Conservation (phyloP, 2,888 invertebrate species). For the Meandrusa payeni region DNA sequence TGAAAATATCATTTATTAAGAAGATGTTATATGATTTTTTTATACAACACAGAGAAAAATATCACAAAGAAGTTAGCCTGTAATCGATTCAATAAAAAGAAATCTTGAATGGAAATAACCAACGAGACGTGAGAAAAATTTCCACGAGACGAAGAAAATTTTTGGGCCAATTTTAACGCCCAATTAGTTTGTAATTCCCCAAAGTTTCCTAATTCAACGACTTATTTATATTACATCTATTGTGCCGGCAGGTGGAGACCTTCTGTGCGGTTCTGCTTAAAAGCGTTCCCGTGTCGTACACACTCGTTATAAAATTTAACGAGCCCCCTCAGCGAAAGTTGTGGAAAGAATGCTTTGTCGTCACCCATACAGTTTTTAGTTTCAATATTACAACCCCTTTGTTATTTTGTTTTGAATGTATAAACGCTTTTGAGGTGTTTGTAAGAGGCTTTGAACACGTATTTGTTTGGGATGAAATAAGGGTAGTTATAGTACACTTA, state of each 20-base stretch:
- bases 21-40: no score
- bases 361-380: constrained; percentile 17
- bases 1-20: no score
- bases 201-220: constrained; percentile 18
- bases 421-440: constrained; percentile 3
- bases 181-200: constrained; percentile 15
- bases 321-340: constrained; percentile 23
- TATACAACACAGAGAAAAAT: no score
- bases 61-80: no score
- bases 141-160: background rate
- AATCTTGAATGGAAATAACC: no score
- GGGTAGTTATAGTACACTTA: background rate
- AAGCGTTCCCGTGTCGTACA: constrained; percentile 22
- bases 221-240: constrained; percentile 7
- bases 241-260: background rate
- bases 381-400: constrained; percentile 7
- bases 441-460: background rate
- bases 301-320: constrained; percentile 24
- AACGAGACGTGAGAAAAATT: no score
- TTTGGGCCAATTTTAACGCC: background rate
- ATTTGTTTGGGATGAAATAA: constrained; percentile 5
- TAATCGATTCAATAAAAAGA: no score
- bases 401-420: constrained; percentile 8
- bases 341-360: constrained; percentile 18
- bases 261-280: constrained; percentile 14